Evolutionary conservation across 2,797 vertebrate genomes (phyloP).

Genomic region (Aplochiton taeniatus): DNA sequence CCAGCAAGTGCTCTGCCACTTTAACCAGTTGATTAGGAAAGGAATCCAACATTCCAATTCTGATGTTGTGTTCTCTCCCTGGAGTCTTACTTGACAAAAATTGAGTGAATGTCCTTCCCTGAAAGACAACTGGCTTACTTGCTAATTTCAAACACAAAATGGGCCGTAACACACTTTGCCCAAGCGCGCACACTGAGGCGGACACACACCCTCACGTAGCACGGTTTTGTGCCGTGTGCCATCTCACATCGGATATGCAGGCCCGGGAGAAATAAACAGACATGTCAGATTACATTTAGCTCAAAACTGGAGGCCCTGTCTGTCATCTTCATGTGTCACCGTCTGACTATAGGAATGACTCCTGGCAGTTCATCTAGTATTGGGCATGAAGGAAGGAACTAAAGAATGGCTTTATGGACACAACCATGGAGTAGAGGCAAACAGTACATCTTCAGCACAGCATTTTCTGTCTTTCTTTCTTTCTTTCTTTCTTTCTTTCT

Average conservation of each 20-base stretch:
- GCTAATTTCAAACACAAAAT: conserved; percentile 71
- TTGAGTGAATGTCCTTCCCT: conserved; percentile 68
- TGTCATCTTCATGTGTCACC: conserved; percentile 66
- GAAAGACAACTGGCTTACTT: conserved; percentile 74
- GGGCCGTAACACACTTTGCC: conserved; percentile 51
- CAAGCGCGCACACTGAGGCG: conserved; percentile 31
- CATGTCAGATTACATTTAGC: conserved; percentile 76
- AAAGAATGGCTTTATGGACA: conserved; percentile 23
- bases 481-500: conserved; percentile 5
- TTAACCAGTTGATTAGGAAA: conserved; percentile 67
- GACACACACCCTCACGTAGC: conserved; percentile 33
- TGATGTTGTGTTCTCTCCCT: conserved; percentile 48
- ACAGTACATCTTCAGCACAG: conserved; percentile 7
- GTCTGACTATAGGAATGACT: conserved; percentile 41
- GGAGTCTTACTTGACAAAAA: conserved; percentile 68
- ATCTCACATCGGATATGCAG: conserved; percentile 54
- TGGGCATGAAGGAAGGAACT: conserved; percentile 1
- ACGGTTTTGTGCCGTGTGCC: conserved; percentile 42
- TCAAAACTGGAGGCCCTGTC: conserved; percentile 70
- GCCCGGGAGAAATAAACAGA: conserved; percentile 74
- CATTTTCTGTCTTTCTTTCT: neutral
- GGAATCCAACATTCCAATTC: conserved; percentile 51
- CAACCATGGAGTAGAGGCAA: conserved; percentile 24
- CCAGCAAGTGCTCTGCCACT: conserved; percentile 53
- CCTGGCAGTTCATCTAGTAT: conserved; percentile 40